Evolutionary conservation across 2,888 invertebrate genomes (phyloP).

Genomic region (Drosophila nigricruria): DNA sequence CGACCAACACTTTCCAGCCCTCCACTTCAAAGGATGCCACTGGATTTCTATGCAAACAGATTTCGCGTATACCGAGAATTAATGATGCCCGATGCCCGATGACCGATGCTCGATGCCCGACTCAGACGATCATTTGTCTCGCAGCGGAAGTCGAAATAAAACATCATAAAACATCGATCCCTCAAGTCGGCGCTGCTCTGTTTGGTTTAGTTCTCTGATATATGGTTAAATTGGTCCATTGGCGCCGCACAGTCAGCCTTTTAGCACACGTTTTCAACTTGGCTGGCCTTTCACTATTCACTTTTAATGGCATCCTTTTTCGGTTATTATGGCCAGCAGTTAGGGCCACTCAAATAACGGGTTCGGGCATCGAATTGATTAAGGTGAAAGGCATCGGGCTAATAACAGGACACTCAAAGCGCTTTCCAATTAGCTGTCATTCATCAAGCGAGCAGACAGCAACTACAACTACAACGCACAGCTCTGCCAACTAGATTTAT

Average conservation of each 20-base stretch:
- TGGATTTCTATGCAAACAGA: slow-evolving; percentile 63
- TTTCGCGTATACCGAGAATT: slow-evolving; percentile 34
- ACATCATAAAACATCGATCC: slow-evolving; percentile 44
- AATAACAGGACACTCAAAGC: slow-evolving; percentile 72
- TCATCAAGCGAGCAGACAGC: slow-evolving; percentile 55
- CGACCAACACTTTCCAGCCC: slow-evolving; percentile 32
- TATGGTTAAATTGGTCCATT: slow-evolving; percentile 62
- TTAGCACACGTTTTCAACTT: slow-evolving; percentile 65
- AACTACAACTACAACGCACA: slow-evolving; percentile 1
- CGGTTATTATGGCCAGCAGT: slow-evolving; percentile 53
- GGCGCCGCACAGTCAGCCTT: slow-evolving; percentile 76
- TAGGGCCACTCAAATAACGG: slow-evolving; percentile 62
- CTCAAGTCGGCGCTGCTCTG: not conserved
- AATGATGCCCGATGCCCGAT: slow-evolving; percentile 36
- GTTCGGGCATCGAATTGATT: slow-evolving; percentile 60
- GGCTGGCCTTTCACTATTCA: slow-evolving; percentile 47
- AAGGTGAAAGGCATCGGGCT: slow-evolving; percentile 71
- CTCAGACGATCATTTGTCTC: slow-evolving; percentile 49
- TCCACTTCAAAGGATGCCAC: slow-evolving; percentile 68
- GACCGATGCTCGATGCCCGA: too few relatives aligned
- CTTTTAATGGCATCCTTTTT: slow-evolving; percentile 70
- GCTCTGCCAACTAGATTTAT: not conserved
- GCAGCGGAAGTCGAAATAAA: slow-evolving; percentile 67
- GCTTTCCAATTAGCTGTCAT: slow-evolving; percentile 71
- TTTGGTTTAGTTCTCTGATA: slow-evolving; percentile 19